A percentile compares a stretch with the other conserved stretches of the same genome.
phyloP scores from a whole-genome alignment of 2,797 vertebrate genomes.

The Premnoplex brunnescens region DNA sequence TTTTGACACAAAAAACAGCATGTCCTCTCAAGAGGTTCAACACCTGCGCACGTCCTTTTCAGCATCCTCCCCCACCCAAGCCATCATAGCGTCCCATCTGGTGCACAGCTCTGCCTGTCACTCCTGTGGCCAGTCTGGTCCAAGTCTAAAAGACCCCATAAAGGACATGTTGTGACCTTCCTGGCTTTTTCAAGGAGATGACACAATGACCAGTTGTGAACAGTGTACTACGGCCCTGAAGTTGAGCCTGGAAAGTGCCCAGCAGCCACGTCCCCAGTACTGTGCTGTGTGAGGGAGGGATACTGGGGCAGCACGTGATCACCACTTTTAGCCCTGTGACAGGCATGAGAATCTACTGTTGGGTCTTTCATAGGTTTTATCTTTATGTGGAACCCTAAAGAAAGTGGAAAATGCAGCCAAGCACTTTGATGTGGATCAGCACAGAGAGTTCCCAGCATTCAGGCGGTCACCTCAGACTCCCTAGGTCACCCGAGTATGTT shows the following conservation, averaged over 20 bases:
- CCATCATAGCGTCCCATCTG: neutral
- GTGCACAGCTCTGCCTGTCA: neutral
- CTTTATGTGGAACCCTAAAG: neutral
- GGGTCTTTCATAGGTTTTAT: conserved; percentile 21
- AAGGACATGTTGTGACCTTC: neutral
- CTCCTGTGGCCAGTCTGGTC: neutral
- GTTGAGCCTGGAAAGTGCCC: neutral
- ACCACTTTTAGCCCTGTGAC: neutral
- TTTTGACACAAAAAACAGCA: neutral
- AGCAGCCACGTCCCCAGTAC: accelerated
- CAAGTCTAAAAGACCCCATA: neutral
- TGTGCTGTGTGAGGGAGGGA: accelerated
- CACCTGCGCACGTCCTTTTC: neutral
- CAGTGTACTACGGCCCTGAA: neutral
- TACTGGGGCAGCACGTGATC: neutral
- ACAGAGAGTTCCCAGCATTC: neutral
- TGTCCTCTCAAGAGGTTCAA: neutral
- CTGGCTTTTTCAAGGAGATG: neutral
- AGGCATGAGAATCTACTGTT: conserved; percentile 6
- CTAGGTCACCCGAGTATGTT: neutral
- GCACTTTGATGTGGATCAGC: conserved; percentile 26
- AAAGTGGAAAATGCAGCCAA: neutral
- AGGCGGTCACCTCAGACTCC: neutral
- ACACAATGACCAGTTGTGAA: neutral
- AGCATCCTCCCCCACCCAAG: neutral